Percentiles rank a stretch among this genome's conserved stretches.
Conservation (phyloP, 2,797 vertebrate genomes). For the Cephalopachus bancanus region DNA sequence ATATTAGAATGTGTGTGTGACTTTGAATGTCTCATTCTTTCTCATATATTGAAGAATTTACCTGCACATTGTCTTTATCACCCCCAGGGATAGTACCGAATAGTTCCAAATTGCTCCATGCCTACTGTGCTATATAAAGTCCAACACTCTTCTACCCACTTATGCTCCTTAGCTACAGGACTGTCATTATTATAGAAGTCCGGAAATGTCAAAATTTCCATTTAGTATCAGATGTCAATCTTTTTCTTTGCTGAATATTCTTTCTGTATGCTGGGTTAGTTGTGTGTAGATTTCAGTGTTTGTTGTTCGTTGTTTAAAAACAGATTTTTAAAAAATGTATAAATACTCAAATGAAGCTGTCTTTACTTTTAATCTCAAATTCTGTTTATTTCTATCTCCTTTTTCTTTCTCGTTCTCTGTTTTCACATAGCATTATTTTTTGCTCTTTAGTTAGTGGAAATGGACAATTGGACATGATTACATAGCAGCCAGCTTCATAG, state of each 20-base stretch:
- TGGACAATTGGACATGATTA: conserved; percentile 48
- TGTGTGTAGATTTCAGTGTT: neutral
- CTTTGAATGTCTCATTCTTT: neutral
- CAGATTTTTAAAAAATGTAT: neutral
- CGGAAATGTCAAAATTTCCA: conserved; percentile 6
- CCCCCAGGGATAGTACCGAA: neutral
- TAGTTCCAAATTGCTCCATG: neutral
- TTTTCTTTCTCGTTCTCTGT: neutral
- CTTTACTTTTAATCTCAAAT: neutral
- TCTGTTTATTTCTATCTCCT: neutral
- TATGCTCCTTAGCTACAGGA: neutral
- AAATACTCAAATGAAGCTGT: neutral
- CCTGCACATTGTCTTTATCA: neutral
- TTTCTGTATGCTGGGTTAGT: neutral
- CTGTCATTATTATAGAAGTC: neutral
- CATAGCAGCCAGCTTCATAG: conserved; percentile 9
- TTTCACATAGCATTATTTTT: neutral
- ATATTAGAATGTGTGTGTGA: neutral
- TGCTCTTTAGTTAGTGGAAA: neutral
- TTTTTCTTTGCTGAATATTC: neutral
- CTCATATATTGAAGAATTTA: neutral
- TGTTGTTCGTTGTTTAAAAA: neutral
- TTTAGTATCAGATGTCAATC: neutral
- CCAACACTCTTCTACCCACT: neutral
- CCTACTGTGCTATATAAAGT: neutral